Base-by-base conservation (phyloP, 2,888 invertebrate species). In the Acleris literana region DNA sequence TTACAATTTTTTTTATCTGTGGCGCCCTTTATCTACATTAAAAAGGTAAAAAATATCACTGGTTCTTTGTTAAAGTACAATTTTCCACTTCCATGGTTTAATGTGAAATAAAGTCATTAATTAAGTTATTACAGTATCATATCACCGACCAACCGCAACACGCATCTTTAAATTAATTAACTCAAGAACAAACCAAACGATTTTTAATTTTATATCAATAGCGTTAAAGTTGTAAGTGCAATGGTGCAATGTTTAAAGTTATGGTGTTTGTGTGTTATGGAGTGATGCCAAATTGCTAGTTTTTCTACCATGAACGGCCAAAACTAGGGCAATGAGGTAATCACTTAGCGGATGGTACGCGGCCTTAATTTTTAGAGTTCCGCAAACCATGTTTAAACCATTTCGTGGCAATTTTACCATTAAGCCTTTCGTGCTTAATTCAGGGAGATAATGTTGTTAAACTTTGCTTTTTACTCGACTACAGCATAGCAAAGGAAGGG, bases 321-420 rank as follows among this genome's bases (percentile, higher is more conserved):
- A 54, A 62, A 64, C 49, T 59, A 25, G 59, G 64, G 59, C 64
- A 48, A 25, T 59, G 64, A 54, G 54, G 39, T 52, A 64, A 55
- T 20, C 64, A 48, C 52, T 54, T 64, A 49, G 51, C 25, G 49
- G 48, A 43, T 55, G 20, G 39, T 48, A 59, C 49, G 64, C 53
- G 64, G 64, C 64, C 64, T 64, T 64, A 54, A 60, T 60, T 49
- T 43, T 51, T 60, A 20, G 60, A 51, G 55, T 55, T 51, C 64
- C 54, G 51, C 9, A 20, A 16, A 33, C 33, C 9, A 33, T 9
- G 33, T 33, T 9, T 29, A 7, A 25, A 25, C 5, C 3, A 7
- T 29, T 29, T 29, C 29, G 11, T 33, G 33, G 33, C 13, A 3
- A 33, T 33, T 33, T 29, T 29, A 5, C 25, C 5, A 5, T 5